phyloP scores from a whole-genome alignment of 2,797 vertebrate genomes.

The Gallinago nigripennis region DNA sequence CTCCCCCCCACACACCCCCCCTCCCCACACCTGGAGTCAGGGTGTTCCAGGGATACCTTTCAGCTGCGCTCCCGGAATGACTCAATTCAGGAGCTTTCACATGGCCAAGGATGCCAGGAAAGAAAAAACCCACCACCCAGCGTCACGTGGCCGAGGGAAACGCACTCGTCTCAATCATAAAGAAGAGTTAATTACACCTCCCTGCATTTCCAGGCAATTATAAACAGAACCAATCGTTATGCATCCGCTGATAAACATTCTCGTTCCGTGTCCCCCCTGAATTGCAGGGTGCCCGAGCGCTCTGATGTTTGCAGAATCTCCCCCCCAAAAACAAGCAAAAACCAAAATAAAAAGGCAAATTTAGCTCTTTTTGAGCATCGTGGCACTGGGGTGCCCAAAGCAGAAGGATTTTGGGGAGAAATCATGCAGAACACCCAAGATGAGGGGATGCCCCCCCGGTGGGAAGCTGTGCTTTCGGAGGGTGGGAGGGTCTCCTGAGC shows the following conservation, averaged over 20 bases:
- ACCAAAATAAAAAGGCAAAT: not conserved
- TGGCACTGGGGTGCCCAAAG: not conserved
- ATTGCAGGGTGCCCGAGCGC: not conserved
- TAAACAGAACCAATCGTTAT: not conserved
- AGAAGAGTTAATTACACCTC: not conserved
- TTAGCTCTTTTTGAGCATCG: not conserved
- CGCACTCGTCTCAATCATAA: not conserved
- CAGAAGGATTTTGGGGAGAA: not conserved
- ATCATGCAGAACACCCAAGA: not conserved
- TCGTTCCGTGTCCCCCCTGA: not conserved
- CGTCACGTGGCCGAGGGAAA: not conserved
- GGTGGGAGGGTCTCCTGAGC: no score
- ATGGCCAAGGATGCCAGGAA: not conserved
- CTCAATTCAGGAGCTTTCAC: rapidly evolving
- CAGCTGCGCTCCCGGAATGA: not conserved
- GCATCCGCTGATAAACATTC: not conserved
- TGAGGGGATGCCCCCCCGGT: rapidly evolving
- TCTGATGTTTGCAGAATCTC: not conserved
- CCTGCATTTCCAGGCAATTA: not conserved
- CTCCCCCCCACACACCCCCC: no score
- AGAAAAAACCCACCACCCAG: no score
- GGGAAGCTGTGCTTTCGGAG: not conserved
- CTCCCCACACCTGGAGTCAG: rapidly evolving
- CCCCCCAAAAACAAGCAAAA: no score
- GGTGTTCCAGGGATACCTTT: not conserved